Conservation (phyloP, 1,140 invertebrate species). For the Neodiprion lecontei region DNA sequence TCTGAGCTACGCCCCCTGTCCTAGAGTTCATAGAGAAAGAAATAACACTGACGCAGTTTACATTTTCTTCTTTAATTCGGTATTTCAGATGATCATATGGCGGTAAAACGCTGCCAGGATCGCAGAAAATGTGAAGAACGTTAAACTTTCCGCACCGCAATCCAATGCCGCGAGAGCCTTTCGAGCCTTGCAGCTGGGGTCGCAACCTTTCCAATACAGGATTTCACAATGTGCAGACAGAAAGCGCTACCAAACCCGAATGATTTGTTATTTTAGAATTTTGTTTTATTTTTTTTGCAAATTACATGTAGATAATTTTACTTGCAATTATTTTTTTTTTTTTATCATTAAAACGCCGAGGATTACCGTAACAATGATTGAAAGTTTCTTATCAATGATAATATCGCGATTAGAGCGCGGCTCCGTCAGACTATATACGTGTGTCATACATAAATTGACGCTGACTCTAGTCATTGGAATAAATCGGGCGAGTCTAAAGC, state of each 20-base stretch:
- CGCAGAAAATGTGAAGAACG: conserved; percentile 21
- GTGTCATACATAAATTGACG: neutral
- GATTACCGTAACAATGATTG: no score
- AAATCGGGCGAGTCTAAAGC: conserved; percentile 35
- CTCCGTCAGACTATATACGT: no score
- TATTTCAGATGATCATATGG: conserved; percentile 30
- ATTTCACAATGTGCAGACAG: neutral
- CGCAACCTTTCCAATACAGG: conserved; percentile 1
- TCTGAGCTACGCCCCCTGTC: neutral
- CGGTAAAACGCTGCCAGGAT: conserved; percentile 28
- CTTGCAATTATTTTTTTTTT: no score
- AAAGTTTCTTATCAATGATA: no score
- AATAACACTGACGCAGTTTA: neutral
- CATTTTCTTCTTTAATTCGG: neutral
- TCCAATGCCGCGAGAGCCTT: neutral
- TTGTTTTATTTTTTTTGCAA: no score
- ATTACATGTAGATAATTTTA: no score
- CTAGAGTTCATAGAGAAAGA: neutral
- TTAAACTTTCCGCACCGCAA: conserved; percentile 22
- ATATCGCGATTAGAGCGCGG: no score
- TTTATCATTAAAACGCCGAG: no score
- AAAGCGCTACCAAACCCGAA: no score
- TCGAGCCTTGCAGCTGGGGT: neutral
- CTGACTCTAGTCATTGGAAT: neutral
- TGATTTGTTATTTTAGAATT: no score